phyloP scores from a whole-genome alignment of 2,888 invertebrate genomes.

The Sarcophaga subvicina region DNA sequence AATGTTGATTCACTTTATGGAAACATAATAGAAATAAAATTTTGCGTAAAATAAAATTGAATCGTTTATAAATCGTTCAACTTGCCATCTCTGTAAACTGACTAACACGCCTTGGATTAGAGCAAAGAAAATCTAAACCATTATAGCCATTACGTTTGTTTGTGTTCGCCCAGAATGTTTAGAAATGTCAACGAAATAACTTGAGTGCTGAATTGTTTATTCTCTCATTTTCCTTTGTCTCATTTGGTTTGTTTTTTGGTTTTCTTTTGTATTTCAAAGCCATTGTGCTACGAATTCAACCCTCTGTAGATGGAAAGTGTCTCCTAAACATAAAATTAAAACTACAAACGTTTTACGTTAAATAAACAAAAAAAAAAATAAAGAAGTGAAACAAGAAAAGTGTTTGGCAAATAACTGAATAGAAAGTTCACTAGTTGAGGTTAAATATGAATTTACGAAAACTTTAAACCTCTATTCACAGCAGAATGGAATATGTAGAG shows the following conservation, averaged over 20 bases:
- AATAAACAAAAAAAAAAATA: slow-evolving; percentile 35
- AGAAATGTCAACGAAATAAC: slow-evolving; percentile 42
- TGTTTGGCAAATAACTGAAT: slow-evolving; percentile 17
- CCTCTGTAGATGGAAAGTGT: neutral
- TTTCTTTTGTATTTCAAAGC: slow-evolving; percentile 4
- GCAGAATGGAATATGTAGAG: neutral
- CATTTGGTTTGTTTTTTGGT: neutral
- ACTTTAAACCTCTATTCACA: neutral
- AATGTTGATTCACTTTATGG: no score
- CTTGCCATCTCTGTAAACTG: neutral
- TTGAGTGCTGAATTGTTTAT: slow-evolving; percentile 22
- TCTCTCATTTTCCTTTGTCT: neutral
- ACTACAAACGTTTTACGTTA: slow-evolving; percentile 55
- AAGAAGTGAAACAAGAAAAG: neutral
- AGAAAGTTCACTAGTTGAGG: slow-evolving; percentile 8
- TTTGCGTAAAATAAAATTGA: no score
- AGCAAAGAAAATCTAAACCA: slow-evolving; percentile 9
- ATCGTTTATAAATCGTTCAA: neutral
- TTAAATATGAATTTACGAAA: neutral
- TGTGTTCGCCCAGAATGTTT: slow-evolving; percentile 33
- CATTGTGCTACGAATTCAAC: neutral
- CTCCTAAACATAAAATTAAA: slow-evolving; percentile 24
- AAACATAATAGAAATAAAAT: no score
- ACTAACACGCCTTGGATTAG: neutral
- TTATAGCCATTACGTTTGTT: neutral